Base-by-base conservation (phyloP, 2,113 vertebrate species). In the Leucopternis melanops region DNA sequence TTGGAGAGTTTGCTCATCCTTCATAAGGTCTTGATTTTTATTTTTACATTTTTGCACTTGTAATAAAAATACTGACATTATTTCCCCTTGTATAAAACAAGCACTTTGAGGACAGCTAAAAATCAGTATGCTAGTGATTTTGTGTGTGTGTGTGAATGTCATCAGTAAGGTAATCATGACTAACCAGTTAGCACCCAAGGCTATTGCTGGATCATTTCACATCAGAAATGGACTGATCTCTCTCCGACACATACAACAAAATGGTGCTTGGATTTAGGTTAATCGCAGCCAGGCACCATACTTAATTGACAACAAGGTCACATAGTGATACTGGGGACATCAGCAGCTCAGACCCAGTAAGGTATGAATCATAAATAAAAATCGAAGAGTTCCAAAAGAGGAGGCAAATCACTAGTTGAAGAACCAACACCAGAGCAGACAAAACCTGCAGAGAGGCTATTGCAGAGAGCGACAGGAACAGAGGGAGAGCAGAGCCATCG, bases 241-340 rank as follows among this genome's bases (percentile, higher is more conserved):
- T 15, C 70, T 25, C 32, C 4, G 3, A 36, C 0, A 1, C 11
- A 7, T 7, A 25, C 58, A 15, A 25, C 67, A 91, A 88, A 80
- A 90, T 1, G 72, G 42, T n/a, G 86, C 65, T 50, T 2, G 66
- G 62, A 72, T 75, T 49, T 20, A 11, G 63, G 86, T 42, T 78
- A 38, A 86, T 10, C 86, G 8, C 73, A 78, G 72, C 38, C 88
- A 11, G 34, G 80, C 92, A 82, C 20, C 36, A 6, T 1, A 25
- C 36, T 16, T 57, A 29, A 27, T 3, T 13, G 73, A 12, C 69
- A 84, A 2, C 84, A 71, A 81, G 91, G 93, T 71, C 75, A 79
- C 36, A 13, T 0, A 34, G 29, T 0, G 5, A 13, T 4, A 49
- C 17, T 0, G 71, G 31, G 38, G 29, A 93, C 57, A 55, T 3